Percentiles rank a stretch among this genome's conserved stretches.
These are phyloP conservation scores for Intellagama lesueurii DNA, from an alignment of 2,797 vertebrate species.

Conservation along the genomic window DNA sequence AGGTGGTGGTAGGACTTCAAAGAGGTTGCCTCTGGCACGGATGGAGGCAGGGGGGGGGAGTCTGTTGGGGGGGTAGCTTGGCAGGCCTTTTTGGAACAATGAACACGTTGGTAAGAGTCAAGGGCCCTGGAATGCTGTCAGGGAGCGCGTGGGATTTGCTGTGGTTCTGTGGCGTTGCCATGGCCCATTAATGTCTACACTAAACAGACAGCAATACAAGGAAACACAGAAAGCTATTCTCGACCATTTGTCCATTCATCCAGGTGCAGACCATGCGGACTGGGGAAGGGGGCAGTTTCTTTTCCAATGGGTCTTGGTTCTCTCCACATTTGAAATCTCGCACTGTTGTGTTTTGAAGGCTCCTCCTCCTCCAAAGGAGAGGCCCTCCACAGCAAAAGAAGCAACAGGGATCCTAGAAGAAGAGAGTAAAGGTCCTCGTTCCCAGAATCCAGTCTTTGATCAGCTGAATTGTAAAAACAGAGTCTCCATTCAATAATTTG, in stretches of 20 bases:
- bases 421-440: neutral
- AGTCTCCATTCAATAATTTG: neutral
- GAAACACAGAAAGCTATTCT: neutral
- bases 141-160: neutral
- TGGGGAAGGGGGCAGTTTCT: neutral
- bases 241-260: neutral
- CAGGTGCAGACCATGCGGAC: neutral
- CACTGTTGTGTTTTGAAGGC: neutral
- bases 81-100: neutral
- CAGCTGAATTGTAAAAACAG: neutral
- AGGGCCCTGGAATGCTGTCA: neutral
- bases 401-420: neutral
- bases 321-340: neutral
- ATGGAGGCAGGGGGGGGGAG: neutral
- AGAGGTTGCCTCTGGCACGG: slow-evolving; percentile 55
- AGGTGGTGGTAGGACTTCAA: slow-evolving; percentile 36
- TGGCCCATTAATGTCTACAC: neutral
- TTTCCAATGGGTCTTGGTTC: neutral
- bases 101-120: neutral
- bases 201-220: slow-evolving; percentile 1
- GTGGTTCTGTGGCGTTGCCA: slow-evolving; percentile 32
- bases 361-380: neutral
- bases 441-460: neutral
- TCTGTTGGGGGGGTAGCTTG: neutral
- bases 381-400: neutral